These are phyloP conservation scores for Microctenopoma stevenorrisi DNA, from an alignment of 2,797 vertebrate species.

Conservation along the genomic window DNA sequence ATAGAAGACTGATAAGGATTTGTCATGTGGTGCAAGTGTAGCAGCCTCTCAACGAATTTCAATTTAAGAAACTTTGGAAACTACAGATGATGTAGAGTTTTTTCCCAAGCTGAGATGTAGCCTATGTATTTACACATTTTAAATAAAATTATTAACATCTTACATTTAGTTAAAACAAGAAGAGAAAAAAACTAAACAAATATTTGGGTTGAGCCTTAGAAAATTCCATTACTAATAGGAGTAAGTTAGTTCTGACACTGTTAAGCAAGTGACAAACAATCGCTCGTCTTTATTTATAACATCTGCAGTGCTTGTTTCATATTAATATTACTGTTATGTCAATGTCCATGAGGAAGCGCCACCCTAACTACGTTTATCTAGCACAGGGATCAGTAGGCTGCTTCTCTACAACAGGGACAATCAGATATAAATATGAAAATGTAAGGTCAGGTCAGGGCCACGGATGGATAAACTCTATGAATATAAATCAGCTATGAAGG, in stretches of 20 bases:
- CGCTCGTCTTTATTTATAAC: neutral
- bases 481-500: constrained; percentile 61
- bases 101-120: too few relatives aligned
- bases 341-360: constrained; percentile 7
- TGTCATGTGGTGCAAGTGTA: constrained; percentile 15
- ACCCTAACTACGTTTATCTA: constrained; percentile 41
- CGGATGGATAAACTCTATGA: constrained; percentile 46
- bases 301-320: constrained; percentile 44
- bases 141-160: too few relatives aligned
- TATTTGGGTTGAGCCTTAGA: neutral
- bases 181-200: too few relatives aligned
- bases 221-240: constrained; percentile 5
- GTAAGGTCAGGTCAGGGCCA: constrained; percentile 50
- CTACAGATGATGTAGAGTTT: neutral
- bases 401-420: constrained; percentile 34
- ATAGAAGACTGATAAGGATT: constrained; percentile 23
- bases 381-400: constrained; percentile 33
- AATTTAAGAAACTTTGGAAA: constrained; percentile 1
- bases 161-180: too few relatives aligned
- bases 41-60: constrained; percentile 6
- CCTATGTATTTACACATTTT: too few relatives aligned
- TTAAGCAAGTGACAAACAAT: constrained; percentile 5
- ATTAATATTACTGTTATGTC: constrained; percentile 37
- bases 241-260: constrained; percentile 10
- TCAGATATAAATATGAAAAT: constrained; percentile 45